phyloP scores from a whole-genome alignment of 2,888 invertebrate species.

The Maniola hyperantus region DNA sequence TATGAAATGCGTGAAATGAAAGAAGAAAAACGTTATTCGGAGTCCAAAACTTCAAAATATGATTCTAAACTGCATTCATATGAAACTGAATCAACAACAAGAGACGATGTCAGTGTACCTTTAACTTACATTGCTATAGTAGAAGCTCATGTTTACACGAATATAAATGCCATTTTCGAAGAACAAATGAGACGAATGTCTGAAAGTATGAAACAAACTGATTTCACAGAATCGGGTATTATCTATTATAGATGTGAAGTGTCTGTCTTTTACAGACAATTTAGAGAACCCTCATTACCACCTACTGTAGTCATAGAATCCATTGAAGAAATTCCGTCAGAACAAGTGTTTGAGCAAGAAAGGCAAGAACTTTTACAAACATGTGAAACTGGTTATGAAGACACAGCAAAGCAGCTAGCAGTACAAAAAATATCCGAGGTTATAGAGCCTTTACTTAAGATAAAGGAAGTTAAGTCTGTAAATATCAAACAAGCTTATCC shows the following conservation, averaged over 20 bases:
- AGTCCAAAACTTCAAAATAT: constrained; percentile 24
- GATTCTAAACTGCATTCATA: constrained; percentile 25
- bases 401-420: constrained; percentile 35
- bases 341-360: constrained; percentile 25
- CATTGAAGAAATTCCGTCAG: constrained; percentile 38
- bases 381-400: constrained; percentile 32
- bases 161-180: constrained; percentile 67
- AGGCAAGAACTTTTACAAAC: constrained; percentile 24
- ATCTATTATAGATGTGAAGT: constrained; percentile 23
- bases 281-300: constrained; percentile 22
- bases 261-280: constrained; percentile 18
- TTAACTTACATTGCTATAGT: constrained; percentile 67
- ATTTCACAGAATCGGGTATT: constrained; percentile 22
- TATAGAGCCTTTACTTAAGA: constrained; percentile 36
- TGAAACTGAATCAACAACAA: constrained; percentile 26
- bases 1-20: constrained; percentile 41
- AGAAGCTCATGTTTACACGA: constrained; percentile 74
- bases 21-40: constrained; percentile 32
- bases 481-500: constrained; percentile 30
- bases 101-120: constrained; percentile 36
- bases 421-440: constrained; percentile 39
- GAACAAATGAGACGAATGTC: constrained; percentile 52
- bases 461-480: constrained; percentile 27
- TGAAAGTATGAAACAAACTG: constrained; percentile 45
- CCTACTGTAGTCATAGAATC: constrained; percentile 35